Conservation (phyloP, 2,797 vertebrate genomes). For the Sylvia borin region DNA sequence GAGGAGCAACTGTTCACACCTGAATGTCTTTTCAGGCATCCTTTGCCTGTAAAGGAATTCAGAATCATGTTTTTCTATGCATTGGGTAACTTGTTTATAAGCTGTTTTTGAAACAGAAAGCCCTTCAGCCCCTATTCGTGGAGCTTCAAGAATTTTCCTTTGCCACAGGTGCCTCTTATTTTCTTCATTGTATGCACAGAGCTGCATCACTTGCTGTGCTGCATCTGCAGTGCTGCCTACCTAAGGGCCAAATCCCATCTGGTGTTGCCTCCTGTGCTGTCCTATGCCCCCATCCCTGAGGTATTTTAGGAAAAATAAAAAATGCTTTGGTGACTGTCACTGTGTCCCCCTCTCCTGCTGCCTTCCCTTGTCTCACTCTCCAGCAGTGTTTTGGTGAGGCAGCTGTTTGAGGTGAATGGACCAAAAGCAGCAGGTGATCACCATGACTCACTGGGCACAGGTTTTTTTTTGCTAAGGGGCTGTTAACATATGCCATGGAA, state of each 20-base stretch:
- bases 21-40: background rate
- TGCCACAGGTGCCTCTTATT: fast-evolving
- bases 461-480: background rate
- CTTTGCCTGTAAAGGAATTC: background rate
- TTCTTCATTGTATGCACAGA: background rate
- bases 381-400: background rate
- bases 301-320: background rate
- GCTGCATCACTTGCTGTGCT: fast-evolving
- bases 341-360: background rate
- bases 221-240: background rate
- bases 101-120: background rate
- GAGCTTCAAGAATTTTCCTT: background rate
- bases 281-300: background rate
- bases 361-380: background rate
- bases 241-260: background rate
- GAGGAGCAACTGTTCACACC: background rate
- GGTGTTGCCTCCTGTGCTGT: background rate
- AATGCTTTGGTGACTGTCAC: fast-evolving
- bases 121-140: fast-evolving
- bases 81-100: background rate
- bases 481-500: background rate
- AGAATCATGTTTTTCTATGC: fast-evolving
- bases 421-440: background rate
- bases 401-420: background rate
- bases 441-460: fast-evolving